Conservation (phyloP, 2,113 vertebrate species). For the Varanus komodoensis region DNA sequence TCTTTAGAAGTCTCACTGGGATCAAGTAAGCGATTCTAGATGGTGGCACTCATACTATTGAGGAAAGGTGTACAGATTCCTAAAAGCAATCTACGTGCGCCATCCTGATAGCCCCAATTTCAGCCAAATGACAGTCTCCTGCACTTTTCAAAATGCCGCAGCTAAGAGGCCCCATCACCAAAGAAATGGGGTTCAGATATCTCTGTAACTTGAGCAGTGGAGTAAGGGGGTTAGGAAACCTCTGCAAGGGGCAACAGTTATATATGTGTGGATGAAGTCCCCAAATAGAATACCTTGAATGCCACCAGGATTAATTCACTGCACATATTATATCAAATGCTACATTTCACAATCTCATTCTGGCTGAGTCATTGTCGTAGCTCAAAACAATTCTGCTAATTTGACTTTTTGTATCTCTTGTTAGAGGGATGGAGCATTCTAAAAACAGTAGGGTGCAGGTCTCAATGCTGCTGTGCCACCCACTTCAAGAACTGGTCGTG, state of each 20-base stretch:
- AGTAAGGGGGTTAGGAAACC: background rate
- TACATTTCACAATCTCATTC: background rate
- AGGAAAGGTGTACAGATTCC: background rate
- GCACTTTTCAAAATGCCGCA: background rate
- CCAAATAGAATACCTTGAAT: background rate
- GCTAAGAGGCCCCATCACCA: background rate
- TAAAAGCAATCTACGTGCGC: background rate
- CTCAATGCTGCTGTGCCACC: background rate
- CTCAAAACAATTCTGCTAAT: conserved; percentile 71
- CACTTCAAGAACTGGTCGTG: background rate
- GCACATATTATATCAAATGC: background rate
- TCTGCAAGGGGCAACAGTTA: background rate
- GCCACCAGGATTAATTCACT: background rate
- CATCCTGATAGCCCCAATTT: background rate
- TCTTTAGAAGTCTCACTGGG: background rate
- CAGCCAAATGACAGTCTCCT: background rate
- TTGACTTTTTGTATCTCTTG: conserved; percentile 28
- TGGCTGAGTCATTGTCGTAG: conserved; percentile 59
- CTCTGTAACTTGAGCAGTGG: background rate
- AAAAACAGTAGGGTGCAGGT: conserved; percentile 36
- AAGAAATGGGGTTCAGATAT: background rate
- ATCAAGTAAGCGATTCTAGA: background rate
- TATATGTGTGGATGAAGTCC: background rate
- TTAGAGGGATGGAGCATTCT: conserved; percentile 47
- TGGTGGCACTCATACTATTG: background rate